These are phyloP conservation scores for Drosophila fuyamai DNA, from an alignment of 1,140 invertebrate genomes.

Conservation along the genomic window DNA sequence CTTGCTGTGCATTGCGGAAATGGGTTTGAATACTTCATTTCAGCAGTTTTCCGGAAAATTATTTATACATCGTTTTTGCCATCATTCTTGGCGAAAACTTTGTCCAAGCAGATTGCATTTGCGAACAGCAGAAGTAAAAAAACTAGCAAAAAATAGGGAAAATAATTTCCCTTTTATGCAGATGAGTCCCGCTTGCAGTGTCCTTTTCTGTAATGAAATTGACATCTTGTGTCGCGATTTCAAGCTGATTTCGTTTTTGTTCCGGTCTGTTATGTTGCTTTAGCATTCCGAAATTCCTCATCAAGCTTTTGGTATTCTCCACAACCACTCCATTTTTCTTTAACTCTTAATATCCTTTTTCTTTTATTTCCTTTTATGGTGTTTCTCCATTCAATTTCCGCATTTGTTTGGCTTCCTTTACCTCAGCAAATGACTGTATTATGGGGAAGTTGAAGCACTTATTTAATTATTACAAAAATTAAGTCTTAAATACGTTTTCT, in stretches of 20 bases:
- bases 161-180: slow-evolving; percentile 82
- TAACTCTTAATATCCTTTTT: slow-evolving; percentile 5
- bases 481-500: not conserved
- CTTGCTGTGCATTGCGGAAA: slow-evolving; percentile 55
- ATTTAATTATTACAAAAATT: not conserved
- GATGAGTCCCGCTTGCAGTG: slow-evolving; percentile 57
- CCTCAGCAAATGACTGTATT: not conserved
- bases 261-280: slow-evolving; percentile 25
- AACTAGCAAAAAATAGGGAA: slow-evolving; percentile 50
- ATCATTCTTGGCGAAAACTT: slow-evolving; percentile 57
- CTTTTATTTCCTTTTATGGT: not conserved
- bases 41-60: slow-evolving; percentile 48
- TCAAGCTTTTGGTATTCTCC: slow-evolving; percentile 20
- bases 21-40: slow-evolving; percentile 79
- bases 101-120: slow-evolving; percentile 67
- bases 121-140: slow-evolving; percentile 10
- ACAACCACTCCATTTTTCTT: not conserved
- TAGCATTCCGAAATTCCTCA: slow-evolving; percentile 47
- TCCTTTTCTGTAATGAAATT: slow-evolving; percentile 73
- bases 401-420: slow-evolving; percentile 37
- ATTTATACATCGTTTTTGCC: slow-evolving; percentile 38
- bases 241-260: slow-evolving; percentile 66
- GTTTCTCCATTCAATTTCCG: slow-evolving; percentile 69
- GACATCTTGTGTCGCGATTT: slow-evolving; percentile 76
- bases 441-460: not conserved